Evolutionary conservation across 2,888 invertebrate genomes (phyloP).

Genomic region (Pandemis cinnamomeana): DNA sequence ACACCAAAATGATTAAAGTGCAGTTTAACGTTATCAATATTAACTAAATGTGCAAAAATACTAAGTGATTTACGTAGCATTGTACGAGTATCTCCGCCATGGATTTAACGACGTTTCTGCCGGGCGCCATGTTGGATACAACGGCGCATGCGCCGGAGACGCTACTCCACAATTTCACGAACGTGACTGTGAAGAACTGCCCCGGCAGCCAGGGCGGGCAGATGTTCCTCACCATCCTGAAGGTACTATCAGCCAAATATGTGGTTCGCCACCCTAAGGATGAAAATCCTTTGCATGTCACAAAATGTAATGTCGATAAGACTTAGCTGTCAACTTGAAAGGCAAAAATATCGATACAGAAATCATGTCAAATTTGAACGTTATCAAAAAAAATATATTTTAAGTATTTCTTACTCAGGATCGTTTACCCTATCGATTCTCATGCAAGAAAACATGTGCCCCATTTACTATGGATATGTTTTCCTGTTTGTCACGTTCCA

Average conservation of each 20-base stretch:
- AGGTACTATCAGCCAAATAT: not conserved
- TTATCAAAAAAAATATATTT: too few species aligned
- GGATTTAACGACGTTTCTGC: not conserved
- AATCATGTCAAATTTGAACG: too few species aligned
- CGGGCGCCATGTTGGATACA: not conserved
- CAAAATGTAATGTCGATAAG: too few species aligned
- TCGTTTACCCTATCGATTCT: too few species aligned
- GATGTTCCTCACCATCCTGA: constrained; percentile 67
- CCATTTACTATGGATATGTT: too few species aligned
- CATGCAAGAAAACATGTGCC: too few species aligned
- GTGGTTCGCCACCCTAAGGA: too few species aligned
- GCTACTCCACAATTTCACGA: constrained; percentile 42
- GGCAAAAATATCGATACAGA: too few species aligned
- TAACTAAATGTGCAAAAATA: not conserved
- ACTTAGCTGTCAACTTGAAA: too few species aligned
- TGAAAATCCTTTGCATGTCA: too few species aligned
- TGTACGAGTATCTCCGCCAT: not conserved
- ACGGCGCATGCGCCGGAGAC: constrained; percentile 19
- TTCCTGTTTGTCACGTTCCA: too few species aligned
- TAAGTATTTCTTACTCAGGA: too few species aligned
- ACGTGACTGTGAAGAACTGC: constrained; percentile 37
- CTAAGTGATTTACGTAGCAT: not conserved
- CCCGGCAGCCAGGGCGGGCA: constrained; percentile 38
- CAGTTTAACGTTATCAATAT: not conserved
- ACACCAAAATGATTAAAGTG: not conserved